Conservation (phyloP, 2,113 vertebrate genomes). For the Barbus barbus region DNA sequence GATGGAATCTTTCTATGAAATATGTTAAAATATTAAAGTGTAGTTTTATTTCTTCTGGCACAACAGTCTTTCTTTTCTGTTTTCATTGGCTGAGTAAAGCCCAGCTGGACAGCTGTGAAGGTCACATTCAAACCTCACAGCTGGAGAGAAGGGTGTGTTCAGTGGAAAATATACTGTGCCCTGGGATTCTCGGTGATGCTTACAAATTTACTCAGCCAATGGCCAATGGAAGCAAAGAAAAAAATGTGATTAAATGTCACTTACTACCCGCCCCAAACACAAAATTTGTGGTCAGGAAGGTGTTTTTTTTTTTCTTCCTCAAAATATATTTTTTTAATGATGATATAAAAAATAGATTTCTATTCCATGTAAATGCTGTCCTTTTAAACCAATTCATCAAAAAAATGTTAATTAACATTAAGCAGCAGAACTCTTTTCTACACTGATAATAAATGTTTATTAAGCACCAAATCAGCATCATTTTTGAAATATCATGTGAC, state of each 20-base stretch:
- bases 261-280: neutral
- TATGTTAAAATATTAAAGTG: too few relatives aligned
- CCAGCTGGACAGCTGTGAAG: neutral
- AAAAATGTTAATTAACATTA: neutral
- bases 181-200: neutral
- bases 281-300: neutral
- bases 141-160: neutral
- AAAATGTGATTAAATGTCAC: neutral
- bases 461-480: neutral
- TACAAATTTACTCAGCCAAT: too few relatives aligned
- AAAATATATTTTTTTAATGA: too few relatives aligned
- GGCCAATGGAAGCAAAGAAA: too few relatives aligned
- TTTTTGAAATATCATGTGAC: neutral
- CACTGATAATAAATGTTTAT: neutral
- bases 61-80: neutral
- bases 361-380: too few relatives aligned
- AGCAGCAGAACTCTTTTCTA: neutral
- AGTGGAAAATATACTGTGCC: neutral
- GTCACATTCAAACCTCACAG: neutral
- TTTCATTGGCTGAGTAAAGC: neutral
- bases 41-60: neutral
- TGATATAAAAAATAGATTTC: too few relatives aligned
- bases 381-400: too few relatives aligned
- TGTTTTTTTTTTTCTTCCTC: too few relatives aligned
- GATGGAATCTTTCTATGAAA: neutral